Conservation (phyloP, 64 coral and sea anemone genomes). For the Stichodactyla helianthus region DNA sequence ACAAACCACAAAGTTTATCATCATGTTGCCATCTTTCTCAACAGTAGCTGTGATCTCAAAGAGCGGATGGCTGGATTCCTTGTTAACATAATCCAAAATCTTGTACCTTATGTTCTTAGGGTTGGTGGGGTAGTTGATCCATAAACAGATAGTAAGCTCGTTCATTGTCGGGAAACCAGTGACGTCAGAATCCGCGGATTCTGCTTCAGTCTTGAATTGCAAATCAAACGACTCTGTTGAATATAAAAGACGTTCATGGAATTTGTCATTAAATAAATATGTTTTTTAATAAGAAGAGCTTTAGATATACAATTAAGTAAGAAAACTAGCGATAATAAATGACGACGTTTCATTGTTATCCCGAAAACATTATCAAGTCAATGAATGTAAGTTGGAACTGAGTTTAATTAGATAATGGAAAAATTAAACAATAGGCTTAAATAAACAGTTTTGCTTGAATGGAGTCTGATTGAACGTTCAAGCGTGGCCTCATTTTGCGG, state of each 20-base stretch:
- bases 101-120: not conserved
- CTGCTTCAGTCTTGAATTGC: not conserved
- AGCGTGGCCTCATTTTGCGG: no score
- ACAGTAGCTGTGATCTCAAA: not conserved
- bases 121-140: not conserved
- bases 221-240: not conserved
- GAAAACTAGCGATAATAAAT: no score
- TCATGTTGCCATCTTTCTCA: not conserved
- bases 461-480: no score
- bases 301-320: no score
- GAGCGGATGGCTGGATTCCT: not conserved
- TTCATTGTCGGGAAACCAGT: not conserved
- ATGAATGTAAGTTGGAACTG: no score
- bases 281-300: not conserved
- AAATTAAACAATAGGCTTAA: no score
- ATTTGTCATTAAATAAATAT: not conserved
- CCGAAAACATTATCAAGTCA: no score
- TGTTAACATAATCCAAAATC: not conserved
- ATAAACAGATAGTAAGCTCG: not conserved
- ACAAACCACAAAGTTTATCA: not conserved
- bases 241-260: not conserved
- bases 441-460: no score
- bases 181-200: not conserved
- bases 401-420: no score
- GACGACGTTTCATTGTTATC: no score